A percentile compares a stretch with the other conserved stretches of the same genome.
Evolutionary conservation across 2,113 vertebrate species (phyloP).

Genomic region (Callithrix jacchus): DNA sequence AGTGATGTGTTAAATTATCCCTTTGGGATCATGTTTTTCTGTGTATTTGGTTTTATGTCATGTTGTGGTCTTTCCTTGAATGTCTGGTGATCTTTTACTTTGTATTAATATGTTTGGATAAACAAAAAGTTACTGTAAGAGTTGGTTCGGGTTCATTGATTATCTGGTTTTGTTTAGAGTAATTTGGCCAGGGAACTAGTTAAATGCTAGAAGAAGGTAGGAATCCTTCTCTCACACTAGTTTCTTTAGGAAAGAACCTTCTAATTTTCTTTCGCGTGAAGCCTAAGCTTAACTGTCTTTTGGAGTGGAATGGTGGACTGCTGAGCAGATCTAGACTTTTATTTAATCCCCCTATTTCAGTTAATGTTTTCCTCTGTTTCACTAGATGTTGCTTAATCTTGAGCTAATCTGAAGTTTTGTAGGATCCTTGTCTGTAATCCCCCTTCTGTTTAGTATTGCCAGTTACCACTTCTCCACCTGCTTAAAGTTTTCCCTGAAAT

Average conservation of each 20-base stretch:
- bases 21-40: neutral
- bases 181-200: constrained; percentile 2
- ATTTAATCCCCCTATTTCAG: neutral
- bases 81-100: constrained; percentile 7
- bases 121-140: neutral
- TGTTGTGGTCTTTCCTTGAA: neutral
- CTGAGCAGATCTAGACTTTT: neutral
- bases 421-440: neutral
- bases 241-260: neutral
- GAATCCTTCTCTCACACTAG: neutral
- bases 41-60: neutral
- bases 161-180: neutral
- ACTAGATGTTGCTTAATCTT: neutral
- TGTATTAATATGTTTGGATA: neutral
- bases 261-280: neutral
- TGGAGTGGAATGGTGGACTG: neutral
- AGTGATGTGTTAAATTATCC: neutral
- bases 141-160: neutral
- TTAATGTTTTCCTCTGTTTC: neutral
- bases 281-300: neutral
- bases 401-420: neutral
- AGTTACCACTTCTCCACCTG: neutral
- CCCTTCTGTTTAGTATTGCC: neutral
- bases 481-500: constrained; percentile 21
- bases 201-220: neutral